A percentile compares a stretch with the other conserved stretches of the same genome.
Evolutionary conservation across 2,113 vertebrate genomes (phyloP).

Genomic region (Pygoscelis antarcticus): DNA sequence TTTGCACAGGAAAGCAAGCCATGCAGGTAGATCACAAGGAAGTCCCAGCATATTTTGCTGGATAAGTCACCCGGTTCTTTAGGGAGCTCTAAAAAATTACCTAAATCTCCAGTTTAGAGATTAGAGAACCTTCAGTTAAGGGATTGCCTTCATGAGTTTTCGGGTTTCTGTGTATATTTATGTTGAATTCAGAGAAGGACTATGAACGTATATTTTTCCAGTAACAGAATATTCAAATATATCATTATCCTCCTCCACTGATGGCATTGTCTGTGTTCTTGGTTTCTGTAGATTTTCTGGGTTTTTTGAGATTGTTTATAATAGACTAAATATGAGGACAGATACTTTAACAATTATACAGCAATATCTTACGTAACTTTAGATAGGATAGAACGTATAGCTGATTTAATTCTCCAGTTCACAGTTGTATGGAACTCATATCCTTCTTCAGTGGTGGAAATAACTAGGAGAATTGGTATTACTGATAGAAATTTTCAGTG

Average conservation of each 20-base stretch:
- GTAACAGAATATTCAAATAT: not conserved
- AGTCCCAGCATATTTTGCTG: not conserved
- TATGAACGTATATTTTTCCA: not conserved
- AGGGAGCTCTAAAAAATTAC: not conserved
- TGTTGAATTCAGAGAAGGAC: not conserved
- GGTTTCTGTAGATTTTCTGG: not conserved
- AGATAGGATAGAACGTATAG: not conserved
- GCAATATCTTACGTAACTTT: not conserved
- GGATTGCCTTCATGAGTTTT: not conserved
- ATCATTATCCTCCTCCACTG: not conserved
- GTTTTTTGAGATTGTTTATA: not conserved
- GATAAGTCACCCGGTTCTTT: not conserved
- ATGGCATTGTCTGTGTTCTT: not conserved
- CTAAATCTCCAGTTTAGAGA: not conserved
- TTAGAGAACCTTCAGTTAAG: not conserved
- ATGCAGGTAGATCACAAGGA: not conserved
- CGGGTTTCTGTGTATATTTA: not conserved
- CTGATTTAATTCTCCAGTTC: not conserved
- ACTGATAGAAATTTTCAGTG: not conserved
- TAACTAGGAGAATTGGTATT: not conserved
- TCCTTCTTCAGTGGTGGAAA: not conserved
- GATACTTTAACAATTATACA: not conserved
- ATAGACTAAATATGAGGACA: not conserved
- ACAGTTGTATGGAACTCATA: not conserved
- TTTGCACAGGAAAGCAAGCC: not conserved